Evolutionary conservation across 2,888 invertebrate genomes (phyloP).

Genomic region (Marronus borbonicus): DNA sequence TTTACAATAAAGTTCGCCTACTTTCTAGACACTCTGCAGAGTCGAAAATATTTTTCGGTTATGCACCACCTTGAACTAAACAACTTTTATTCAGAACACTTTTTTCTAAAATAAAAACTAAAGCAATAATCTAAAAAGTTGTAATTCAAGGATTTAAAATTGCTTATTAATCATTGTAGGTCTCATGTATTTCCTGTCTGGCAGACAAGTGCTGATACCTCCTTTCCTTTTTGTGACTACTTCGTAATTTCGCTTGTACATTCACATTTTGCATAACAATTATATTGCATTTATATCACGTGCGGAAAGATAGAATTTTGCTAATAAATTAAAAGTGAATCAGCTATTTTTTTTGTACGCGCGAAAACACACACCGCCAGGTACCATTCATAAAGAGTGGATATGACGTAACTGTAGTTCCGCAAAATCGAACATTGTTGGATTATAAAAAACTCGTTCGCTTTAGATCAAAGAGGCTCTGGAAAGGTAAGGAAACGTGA

Average conservation of each 20-base stretch:
- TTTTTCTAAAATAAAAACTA: no score
- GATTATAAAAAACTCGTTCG: conserved; percentile 23
- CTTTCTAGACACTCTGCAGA: no score
- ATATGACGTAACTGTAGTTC: conserved; percentile 27
- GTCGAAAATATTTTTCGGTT: no score
- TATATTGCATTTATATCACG: neutral
- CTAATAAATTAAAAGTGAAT: neutral
- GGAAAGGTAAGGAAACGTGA: conserved; percentile 1
- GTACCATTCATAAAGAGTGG: conserved; percentile 29
- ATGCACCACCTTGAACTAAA: no score
- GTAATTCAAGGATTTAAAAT: no score
- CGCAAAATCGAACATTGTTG: conserved; percentile 28
- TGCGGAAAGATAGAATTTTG: neutral
- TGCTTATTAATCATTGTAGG: no score
- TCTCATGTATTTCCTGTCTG: no score
- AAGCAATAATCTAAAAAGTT: no score
- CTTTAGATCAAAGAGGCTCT: conserved; percentile 11
- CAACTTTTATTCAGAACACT: no score
- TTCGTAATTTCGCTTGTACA: neutral
- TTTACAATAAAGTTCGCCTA: no score
- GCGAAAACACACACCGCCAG: neutral
- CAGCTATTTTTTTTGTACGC: neutral
- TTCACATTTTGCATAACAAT: neutral
- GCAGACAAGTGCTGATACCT: neutral
- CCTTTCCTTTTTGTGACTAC: neutral